These are phyloP conservation scores for Diplodus puntazzo DNA, from an alignment of 2,797 vertebrate species.

Conservation along the genomic window DNA sequence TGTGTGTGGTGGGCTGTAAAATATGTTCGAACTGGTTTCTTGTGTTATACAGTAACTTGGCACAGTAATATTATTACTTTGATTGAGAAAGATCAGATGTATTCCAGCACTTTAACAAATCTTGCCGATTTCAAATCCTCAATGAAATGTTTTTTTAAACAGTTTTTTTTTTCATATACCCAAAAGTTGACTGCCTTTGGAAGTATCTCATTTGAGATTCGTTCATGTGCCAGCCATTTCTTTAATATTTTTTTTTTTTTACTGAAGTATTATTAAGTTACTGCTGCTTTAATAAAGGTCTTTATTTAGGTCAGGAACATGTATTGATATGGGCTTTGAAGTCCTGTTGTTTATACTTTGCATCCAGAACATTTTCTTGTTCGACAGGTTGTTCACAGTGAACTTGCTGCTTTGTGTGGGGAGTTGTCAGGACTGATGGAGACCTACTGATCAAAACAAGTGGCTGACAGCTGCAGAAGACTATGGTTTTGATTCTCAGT, in stretches of 20 bases:
- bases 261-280: too few relatives aligned
- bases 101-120: neutral
- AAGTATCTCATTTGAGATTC: too few relatives aligned
- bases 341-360: too few relatives aligned
- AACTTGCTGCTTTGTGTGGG: neutral
- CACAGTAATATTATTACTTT: conserved; percentile 2
- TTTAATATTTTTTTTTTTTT: neutral
- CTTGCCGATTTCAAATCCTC: neutral
- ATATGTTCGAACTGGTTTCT: neutral
- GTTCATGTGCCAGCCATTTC: neutral
- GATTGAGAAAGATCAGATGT: neutral
- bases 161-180: neutral
- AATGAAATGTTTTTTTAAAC: neutral
- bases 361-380: too few relatives aligned
- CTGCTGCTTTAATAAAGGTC: neutral
- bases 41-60: conserved; percentile 17
- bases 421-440: neutral
- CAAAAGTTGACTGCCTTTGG: neutral
- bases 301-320: neutral
- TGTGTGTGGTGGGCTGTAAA: conserved; percentile 2
- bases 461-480: neutral
- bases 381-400: neutral
- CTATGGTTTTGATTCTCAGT: neutral
- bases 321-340: neutral
- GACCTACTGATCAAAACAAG: neutral